Conservation (phyloP, 2,797 vertebrate species). For the Takifugu ocellatus region DNA sequence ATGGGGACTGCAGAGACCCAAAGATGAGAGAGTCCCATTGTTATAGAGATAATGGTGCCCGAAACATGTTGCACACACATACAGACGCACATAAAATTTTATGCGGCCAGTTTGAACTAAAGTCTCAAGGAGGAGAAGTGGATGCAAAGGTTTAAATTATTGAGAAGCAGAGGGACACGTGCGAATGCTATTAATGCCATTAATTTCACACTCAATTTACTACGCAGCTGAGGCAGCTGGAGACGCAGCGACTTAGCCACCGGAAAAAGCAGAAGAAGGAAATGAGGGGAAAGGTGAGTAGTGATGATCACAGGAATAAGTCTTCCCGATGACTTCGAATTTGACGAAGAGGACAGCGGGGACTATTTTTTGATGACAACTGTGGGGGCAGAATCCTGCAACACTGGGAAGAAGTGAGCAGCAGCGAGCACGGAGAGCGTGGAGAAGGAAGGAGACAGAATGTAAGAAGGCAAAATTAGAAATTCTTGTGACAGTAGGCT, state of each 20-base stretch:
- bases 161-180: slow-evolving; percentile 59
- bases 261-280: slow-evolving; percentile 27
- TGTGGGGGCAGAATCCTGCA: slow-evolving; percentile 43
- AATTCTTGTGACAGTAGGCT: slow-evolving; percentile 19
- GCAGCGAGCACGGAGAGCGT: not conserved
- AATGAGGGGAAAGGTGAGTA: slow-evolving; percentile 16
- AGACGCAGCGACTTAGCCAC: slow-evolving; percentile 28
- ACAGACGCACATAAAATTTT: not conserved
- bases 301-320: slow-evolving; percentile 53
- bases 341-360: slow-evolving; percentile 33
- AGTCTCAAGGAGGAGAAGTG: slow-evolving; percentile 33
- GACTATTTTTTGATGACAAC: slow-evolving; percentile 42
- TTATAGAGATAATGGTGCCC: slow-evolving; percentile 24
- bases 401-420: slow-evolving; percentile 1
- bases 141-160: slow-evolving; percentile 65
- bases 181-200: slow-evolving; percentile 69
- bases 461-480: slow-evolving; percentile 14
- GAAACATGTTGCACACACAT: slow-evolving; percentile 24
- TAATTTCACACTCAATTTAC: slow-evolving; percentile 76
- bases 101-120: slow-evolving; percentile 24
- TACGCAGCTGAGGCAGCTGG: slow-evolving; percentile 21
- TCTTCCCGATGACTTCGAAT: slow-evolving; percentile 49
- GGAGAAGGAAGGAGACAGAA: slow-evolving; percentile 9
- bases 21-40: slow-evolving; percentile 31
- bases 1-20: slow-evolving; percentile 84